Conservation (phyloP, 2,113 vertebrate genomes). For the Lepus timidus region DNA sequence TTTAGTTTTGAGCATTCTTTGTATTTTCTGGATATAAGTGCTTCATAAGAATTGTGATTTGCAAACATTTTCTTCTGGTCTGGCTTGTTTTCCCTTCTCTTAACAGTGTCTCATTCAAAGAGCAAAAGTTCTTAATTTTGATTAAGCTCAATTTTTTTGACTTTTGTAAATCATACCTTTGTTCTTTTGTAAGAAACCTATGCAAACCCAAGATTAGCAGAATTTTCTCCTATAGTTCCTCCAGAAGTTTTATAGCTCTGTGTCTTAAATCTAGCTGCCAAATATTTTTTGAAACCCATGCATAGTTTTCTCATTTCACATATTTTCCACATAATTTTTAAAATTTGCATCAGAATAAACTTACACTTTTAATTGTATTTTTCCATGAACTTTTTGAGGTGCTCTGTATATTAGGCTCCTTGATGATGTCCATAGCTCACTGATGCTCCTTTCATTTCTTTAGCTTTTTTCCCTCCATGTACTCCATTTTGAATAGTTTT, state of each 20-base stretch:
- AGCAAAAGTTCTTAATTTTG: conserved; percentile 22
- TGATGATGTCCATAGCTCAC: not conserved
- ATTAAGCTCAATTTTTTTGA: not conserved
- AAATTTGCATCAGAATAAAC: too few species aligned
- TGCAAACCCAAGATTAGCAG: not conserved
- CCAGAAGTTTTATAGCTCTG: not conserved
- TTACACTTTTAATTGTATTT: too few species aligned
- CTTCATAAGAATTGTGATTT: conserved; percentile 20
- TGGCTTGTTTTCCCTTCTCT: conserved; percentile 25
- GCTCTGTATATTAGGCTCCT: not conserved
- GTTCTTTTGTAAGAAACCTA: not conserved
- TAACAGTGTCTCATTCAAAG: not conserved
- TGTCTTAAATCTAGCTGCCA: not conserved
- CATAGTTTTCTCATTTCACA: too few species aligned
- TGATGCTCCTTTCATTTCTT: not conserved
- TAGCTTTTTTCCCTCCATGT: not conserved
- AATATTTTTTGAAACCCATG: too few species aligned
- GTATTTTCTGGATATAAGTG: not conserved
- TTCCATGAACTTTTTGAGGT: too few species aligned
- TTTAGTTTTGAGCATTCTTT: conserved; percentile 44
- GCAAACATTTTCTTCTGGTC: not conserved
- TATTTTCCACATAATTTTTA: too few species aligned
- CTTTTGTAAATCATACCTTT: not conserved
- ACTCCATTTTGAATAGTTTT: not conserved
- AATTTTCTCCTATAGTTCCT: not conserved